Base-by-base conservation (phyloP, 2,888 invertebrate genomes). In the Agonopterix arenella region DNA sequence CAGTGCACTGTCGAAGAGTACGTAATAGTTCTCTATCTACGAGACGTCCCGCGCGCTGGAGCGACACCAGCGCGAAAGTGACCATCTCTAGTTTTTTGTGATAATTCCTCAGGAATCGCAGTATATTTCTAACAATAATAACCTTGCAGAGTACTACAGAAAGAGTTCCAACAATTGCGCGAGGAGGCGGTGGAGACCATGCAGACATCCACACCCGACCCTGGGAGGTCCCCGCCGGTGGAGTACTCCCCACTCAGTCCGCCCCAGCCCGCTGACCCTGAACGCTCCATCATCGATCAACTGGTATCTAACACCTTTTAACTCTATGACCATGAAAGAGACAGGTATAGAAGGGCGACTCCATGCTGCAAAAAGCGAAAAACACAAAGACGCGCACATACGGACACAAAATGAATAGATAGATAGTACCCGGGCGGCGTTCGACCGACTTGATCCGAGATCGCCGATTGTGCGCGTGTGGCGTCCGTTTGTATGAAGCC, bases 91-190 rank as follows among this genome's bases (percentile, higher is more conserved):
- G 28, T 28, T 5, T 28, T 28, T 28, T 28, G 28, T 28, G 28
- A 7, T 28, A 5, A 11, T 54, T 48, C 11, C 28, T 18, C 18
- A 18, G 2, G 7, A 7, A 28, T 1, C 28, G 28, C 28, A 5
- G 28, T 7, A 28, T 5, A 1, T 28, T 28, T 28, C 28, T 28
- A 7, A 28, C 28, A 1, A 28, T 28, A 28, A 28, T 28, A 28
- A 0, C 28, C 28, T 28, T 28, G 2, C 60, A 84, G 84, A 42
- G 59, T 80, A 11, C 61, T 84, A 1, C 75, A 80, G 52, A 70
- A 67, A 2, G 83, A 84, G 57, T 52, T 84, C 13, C 64, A 66
- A 36, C 66, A 70, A 40, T 84, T 83, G 82, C 74, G 80, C 0
- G 64, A 65, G 44, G 70, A 73, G 49, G 61, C 80, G 1, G 45